Conservation (phyloP, 1,140 invertebrate genomes). For the Neomicropteryx cornuta region DNA sequence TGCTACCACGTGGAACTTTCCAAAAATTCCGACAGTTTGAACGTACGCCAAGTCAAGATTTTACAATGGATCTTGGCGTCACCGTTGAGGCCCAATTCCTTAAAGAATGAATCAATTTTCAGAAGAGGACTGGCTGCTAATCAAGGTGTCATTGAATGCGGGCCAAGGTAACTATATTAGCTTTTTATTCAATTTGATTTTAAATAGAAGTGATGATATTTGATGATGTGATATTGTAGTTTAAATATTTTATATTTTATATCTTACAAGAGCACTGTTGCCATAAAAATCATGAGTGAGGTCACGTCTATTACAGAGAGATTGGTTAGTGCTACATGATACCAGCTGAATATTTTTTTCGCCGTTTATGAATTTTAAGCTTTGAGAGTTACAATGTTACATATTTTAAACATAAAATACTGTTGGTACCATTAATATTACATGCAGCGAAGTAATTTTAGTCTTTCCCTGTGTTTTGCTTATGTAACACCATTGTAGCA, state of each 20-base stretch:
- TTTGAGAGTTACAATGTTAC: too few relatives aligned
- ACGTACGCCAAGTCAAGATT: conserved; percentile 41
- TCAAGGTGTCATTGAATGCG: conserved; percentile 60
- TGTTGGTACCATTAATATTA: too few relatives aligned
- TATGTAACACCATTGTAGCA: too few relatives aligned
- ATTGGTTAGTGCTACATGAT: neutral
- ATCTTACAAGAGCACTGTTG: neutral
- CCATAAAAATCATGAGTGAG: neutral
- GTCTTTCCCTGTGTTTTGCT: too few relatives aligned
- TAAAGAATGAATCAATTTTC: conserved; percentile 35
- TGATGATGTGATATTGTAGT: too few relatives aligned
- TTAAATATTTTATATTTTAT: neutral
- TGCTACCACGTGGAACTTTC: conserved; percentile 68
- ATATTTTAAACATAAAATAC: too few relatives aligned
- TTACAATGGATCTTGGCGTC: conserved; percentile 61
- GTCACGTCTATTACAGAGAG: neutral
- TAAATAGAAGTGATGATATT: neutral
- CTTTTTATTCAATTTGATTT: neutral
- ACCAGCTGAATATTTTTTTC: neutral
- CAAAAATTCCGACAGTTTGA: conserved; percentile 35
- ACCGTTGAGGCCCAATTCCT: conserved; percentile 44
- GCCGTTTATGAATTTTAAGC: too few relatives aligned
- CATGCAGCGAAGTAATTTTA: too few relatives aligned
- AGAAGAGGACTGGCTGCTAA: conserved; percentile 28
- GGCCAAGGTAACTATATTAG: conserved; percentile 49